Evolutionary conservation across 2,113 vertebrate species (phyloP).

Genomic region (Ceratotherium simum): DNA sequence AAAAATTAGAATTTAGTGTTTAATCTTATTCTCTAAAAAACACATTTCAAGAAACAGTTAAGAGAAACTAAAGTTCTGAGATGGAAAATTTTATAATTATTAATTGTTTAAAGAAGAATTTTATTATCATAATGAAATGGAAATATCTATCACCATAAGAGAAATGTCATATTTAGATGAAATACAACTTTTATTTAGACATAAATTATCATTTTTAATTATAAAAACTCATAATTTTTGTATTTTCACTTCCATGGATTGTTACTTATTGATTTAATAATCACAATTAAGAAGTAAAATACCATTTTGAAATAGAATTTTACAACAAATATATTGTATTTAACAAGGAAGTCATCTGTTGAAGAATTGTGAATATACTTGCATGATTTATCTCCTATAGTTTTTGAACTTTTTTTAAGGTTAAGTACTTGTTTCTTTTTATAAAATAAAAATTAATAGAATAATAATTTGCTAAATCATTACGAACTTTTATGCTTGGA

Average conservation of each 20-base stretch:
- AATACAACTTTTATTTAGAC: neutral
- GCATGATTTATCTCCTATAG: neutral
- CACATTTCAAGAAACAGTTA: neutral
- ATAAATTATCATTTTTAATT: conserved; percentile 8
- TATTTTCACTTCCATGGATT: neutral
- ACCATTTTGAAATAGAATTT: neutral
- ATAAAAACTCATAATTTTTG: neutral
- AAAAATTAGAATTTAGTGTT: conserved; percentile 23
- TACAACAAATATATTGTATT: neutral
- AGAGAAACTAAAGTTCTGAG: neutral
- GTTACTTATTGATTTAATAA: neutral
- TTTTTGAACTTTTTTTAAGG: neutral
- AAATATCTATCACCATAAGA: neutral
- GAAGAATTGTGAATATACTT: neutral
- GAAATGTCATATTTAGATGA: neutral
- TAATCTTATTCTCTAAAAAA: neutral
- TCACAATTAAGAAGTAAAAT: neutral
- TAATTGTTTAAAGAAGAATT: neutral
- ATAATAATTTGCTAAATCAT: neutral
- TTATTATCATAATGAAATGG: neutral
- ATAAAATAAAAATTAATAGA: neutral
- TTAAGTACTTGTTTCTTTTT: neutral
- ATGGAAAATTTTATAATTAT: neutral
- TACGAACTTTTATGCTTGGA: neutral
- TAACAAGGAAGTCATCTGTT: neutral